Base-by-base conservation (phyloP, 2,113 vertebrate genomes). In the Alexandromys fortis region DNA sequence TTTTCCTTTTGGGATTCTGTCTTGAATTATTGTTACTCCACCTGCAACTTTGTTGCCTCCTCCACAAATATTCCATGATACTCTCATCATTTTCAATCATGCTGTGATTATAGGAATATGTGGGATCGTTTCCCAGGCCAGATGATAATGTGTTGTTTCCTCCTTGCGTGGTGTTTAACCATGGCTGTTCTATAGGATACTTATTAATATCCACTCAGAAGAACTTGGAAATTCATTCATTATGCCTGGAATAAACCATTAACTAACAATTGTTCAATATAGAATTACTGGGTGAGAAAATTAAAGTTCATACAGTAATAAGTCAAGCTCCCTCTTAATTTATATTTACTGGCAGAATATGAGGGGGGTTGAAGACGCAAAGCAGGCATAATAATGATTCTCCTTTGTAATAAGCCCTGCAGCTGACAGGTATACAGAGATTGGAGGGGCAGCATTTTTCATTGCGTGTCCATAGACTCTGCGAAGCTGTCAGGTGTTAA, bases 401-500 rank as follows among this genome's bases (percentile, higher is more conserved):
- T 95, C 49, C 96, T 85, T 93, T 49, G 91, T 97, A 96, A 97
- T 92, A 98, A 98, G 96, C 91, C 96, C 89, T 95, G 95, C 92
- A 96, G 82, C 92, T 98, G 97, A 92, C 88, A 97, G 95, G 97
- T 88, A 97, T 93, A 90, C 94, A 92, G 94, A 97, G 96, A 98
- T 96, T 86, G 75, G 92, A 96, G 90, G 92, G 94, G 93, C 94
- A 94, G 97, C 97, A 97, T 97, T 98, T 98, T 99, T 98, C 98
- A 98, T 98, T 98, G 98, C 89, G 95, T 98, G 98, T 98, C 98
- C 90, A 98, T 97, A 97, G 98, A 98, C 78, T 97, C 72, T 0
- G 92, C 72, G 72, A 98, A 97, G 89, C 94, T 98, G 98, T 98
- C 98, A 98, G 97, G 98, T 98, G 98, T 98, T 98, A 99, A 98